phyloP scores from a whole-genome alignment of 2,113 vertebrate species.

The Myxocyprinus asiaticus region DNA sequence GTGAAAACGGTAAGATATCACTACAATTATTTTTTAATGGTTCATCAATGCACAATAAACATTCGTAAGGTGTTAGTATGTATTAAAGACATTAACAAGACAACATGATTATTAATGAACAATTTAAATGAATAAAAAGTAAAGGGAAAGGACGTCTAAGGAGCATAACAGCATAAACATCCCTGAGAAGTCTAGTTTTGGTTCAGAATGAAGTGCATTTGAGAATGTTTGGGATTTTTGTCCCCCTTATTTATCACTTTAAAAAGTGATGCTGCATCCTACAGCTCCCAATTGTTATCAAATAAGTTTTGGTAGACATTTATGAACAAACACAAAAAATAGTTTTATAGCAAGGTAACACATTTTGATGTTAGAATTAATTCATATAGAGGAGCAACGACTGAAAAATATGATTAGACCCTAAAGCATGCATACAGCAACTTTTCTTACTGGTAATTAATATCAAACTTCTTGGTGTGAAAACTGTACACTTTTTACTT shows the following conservation, averaged over 20 bases:
- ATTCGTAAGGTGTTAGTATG: background rate
- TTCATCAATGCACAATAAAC: slow-evolving; percentile 5
- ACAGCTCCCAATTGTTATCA: background rate
- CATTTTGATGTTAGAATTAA: background rate
- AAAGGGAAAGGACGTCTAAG: slow-evolving; percentile 52
- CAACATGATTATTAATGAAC: slow-evolving; percentile 19
- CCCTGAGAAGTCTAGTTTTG: slow-evolving; percentile 78
- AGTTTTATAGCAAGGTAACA: background rate
- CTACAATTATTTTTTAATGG: too few species aligned
- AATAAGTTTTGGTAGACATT: background rate
- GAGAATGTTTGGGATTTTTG: slow-evolving; percentile 44
- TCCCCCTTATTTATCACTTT: background rate
- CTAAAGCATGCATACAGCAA: too few species aligned
- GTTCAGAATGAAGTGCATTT: slow-evolving; percentile 69
- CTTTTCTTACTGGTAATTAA: too few species aligned
- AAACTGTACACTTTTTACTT: background rate
- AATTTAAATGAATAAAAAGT: slow-evolving; percentile 42
- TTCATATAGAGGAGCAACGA: background rate
- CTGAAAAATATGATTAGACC: too few species aligned
- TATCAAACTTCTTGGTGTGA: background rate
- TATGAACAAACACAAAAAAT: background rate
- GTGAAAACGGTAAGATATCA: too few species aligned
- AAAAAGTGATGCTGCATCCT: background rate
- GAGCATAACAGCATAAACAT: slow-evolving; percentile 59
- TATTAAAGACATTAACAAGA: background rate